Conservation (phyloP, 2,888 invertebrate genomes). For the Dicranocentrus wangi region DNA sequence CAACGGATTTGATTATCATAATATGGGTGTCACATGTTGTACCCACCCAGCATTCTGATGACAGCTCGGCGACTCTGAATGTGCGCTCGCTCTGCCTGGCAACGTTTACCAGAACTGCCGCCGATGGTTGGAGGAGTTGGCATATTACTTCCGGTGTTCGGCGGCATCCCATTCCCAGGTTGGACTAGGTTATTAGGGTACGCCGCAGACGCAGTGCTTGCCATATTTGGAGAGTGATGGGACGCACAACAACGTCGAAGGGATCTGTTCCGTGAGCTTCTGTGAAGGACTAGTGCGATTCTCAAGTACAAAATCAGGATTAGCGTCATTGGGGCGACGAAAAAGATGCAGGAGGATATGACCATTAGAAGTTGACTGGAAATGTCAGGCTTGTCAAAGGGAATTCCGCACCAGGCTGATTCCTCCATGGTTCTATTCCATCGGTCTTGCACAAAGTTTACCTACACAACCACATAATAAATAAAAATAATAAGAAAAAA, state of each 20-base stretch:
- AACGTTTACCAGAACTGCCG: constrained; percentile 64
- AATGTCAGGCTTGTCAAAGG: constrained; percentile 74
- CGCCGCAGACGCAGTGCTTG: constrained; percentile 40
- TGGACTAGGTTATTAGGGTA: constrained; percentile 45
- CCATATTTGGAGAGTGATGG: constrained; percentile 52
- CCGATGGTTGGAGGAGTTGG: constrained; percentile 40
- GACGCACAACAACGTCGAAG: constrained; percentile 71
- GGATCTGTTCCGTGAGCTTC: constrained; percentile 70
- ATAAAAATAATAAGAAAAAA: too few relatives aligned
- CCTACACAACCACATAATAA: constrained; percentile 60
- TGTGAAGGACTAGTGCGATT: constrained; percentile 74
- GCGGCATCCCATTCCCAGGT: constrained; percentile 17
- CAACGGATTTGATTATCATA: too few relatives aligned
- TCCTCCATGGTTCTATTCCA: constrained; percentile 71
- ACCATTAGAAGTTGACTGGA: constrained; percentile 74
- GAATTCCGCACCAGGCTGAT: constrained; percentile 75
- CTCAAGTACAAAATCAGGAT: constrained; percentile 75
- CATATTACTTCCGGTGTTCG: constrained; percentile 22
- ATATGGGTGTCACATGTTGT: too few relatives aligned
- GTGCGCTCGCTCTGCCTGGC: constrained; percentile 74
- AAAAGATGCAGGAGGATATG: constrained; percentile 76
- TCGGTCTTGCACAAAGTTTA: constrained; percentile 73
- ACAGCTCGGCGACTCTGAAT: constrained; percentile 74
- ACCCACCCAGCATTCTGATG: constrained; percentile 75
- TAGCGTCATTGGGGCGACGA: constrained; percentile 76